A percentile compares a stretch with the other conserved stretches of the same genome.
Conservation (phyloP, 2,888 invertebrate genomes). For the Acleris laterana region DNA sequence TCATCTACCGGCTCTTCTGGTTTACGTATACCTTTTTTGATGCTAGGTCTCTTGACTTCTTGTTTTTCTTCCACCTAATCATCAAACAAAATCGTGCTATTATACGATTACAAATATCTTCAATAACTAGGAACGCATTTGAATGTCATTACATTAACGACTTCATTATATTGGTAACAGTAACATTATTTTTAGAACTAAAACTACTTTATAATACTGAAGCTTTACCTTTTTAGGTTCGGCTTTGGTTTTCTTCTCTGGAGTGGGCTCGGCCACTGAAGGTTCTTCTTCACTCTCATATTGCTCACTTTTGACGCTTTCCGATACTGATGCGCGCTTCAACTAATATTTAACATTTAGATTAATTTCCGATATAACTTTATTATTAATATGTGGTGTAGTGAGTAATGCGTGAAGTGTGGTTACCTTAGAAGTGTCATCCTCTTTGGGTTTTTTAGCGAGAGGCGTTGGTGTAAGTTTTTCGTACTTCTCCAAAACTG, state of each 20-base stretch:
- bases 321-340: conserved; percentile 75
- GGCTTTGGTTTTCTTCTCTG: conserved; percentile 70
- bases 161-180: no score
- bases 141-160: no score
- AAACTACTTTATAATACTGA: conserved; percentile 5
- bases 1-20: conserved; percentile 76
- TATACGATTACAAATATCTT: neutral
- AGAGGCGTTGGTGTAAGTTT: conserved; percentile 82
- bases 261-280: conserved; percentile 63
- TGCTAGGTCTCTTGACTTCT: conserved; percentile 65
- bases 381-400: conserved; percentile 49
- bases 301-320: conserved; percentile 73
- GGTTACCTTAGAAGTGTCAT: conserved; percentile 77
- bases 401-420: conserved; percentile 47
- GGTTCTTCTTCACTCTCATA: conserved; percentile 75
- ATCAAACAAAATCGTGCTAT: conserved; percentile 26
- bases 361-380: conserved; percentile 37
- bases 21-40: conserved; percentile 73
- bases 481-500: conserved; percentile 89
- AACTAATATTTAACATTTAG: conserved; percentile 53
- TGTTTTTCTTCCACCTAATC: conserved; percentile 69
- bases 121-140: no score
- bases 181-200: no score
- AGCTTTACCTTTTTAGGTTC: conserved; percentile 62
- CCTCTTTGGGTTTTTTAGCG: conserved; percentile 79